Base-by-base conservation (phyloP, 2,888 invertebrate species). In the Litoditis marina region DNA sequence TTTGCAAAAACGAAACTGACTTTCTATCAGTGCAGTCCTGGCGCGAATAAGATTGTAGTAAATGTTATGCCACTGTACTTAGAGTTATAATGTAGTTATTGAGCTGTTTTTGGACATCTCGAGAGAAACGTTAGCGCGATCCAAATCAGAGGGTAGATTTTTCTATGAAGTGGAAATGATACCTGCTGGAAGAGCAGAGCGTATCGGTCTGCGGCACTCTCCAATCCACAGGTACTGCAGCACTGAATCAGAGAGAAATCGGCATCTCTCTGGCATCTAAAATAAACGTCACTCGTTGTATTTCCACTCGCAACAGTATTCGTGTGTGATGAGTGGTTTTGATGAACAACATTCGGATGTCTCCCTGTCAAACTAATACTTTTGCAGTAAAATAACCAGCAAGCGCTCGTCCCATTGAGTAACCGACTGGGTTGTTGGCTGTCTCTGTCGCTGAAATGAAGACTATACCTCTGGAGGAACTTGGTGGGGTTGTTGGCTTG, bases 221-320 rank as follows among this genome's bases (percentile, higher is more conserved):
- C 73, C 13, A 72, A 22, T 62, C 79, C 78, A 66, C 79, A 79
- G 16, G 77, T 73, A 47, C 70, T 66, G 60, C 79, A 79, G 56
- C 79, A 79, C 58, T 79, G 79, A 27, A 79, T 72, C 44, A 79
- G 57, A 1, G 77, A 78, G 61, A 80, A 80, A 60, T 80, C 74
- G 27, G 73, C 72, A 34, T 76, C 76, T 7, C 28, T 28, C 3
- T 65, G 54, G 42, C 76, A 76, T 68, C 75, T 74, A 36, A 55
- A 64, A 46, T 32, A 39, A 39, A 39, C n/a, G 39, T 39, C n/a
- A n/a, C n/a, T 13, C 47, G 11, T 47, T 13, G 19, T 47, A 13
- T 19, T 19, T 19, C n/a, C n/a, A n/a, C n/a, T n/a, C n/a, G n/a
- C n/a, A n/a, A n/a, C n/a, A n/a, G n/a, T n/a, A n/a, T n/a, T n/a